Evolutionary conservation across 2,113 vertebrate genomes (phyloP), one percentile per base, ranked within the genome.

Genomic region (Todiramphus saurophagus): DNA sequence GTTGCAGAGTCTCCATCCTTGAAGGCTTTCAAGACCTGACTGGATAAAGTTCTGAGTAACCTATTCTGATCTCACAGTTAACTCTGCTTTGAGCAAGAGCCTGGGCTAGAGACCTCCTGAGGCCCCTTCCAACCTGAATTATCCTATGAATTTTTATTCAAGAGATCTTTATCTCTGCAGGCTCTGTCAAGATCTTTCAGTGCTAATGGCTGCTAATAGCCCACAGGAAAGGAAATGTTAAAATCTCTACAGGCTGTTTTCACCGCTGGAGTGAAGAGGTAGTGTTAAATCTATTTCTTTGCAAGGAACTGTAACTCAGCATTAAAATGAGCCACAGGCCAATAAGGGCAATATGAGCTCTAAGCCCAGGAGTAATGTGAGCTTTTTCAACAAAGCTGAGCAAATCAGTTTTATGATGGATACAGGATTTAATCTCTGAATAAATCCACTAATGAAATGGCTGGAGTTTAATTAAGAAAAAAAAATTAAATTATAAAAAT

Each of bases 121-220:
- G 81, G 74, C 11, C 11, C 55, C 58, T 82, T 87, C 83, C 1
- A 13, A 41, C 77, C 76, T 23, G 24, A 60, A 58, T 56, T 50
- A 66, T 75, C 33, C 64, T 64, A 78, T 53, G 43, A 95, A 91
- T 68, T 89, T 87, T 89, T 87, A 82, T 56, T 69, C 87, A 83
- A 2, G 4, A 75, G 73, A 79, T 50, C 66, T 93, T 92, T 82
- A 39, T 48, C 48, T 93, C 93, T 91, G 77, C 77, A 76, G 80
- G 50, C 12, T 80, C 79, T 84, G 66, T 91, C 89, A 89, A 94
- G 83, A 64, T 58, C 73, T 87, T 84, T 94, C 77, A 92, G 62
- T n/a, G 46, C 58, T 92, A 95, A 93, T 72, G 62, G 73, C 17
- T 91, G 44, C 37, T 94, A 92, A 90, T 7, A 76, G 73, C 37